Evolutionary conservation across 2,113 vertebrate species (phyloP).

Genomic region (Callospermophilus lateralis): DNA sequence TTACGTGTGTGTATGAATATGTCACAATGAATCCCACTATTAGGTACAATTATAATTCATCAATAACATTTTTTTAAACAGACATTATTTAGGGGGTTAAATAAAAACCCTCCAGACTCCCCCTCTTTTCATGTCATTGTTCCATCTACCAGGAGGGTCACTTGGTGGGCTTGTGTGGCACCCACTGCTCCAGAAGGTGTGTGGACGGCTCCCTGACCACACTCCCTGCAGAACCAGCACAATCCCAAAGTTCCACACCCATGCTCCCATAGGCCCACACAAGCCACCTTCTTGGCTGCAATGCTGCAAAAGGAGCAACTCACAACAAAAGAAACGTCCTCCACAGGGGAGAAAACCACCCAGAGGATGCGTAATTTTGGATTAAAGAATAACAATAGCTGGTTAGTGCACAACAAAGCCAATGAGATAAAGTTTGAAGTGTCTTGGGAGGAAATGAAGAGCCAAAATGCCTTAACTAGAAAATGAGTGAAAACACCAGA

Average conservation of each 20-base stretch:
- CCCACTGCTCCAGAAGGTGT: neutral
- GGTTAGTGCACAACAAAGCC: neutral
- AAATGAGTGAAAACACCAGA: neutral
- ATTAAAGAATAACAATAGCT: slow-evolving; percentile 8
- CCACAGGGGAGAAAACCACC: neutral
- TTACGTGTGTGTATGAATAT: too few relatives aligned
- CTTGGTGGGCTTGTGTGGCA: too few relatives aligned
- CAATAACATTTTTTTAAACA: too few relatives aligned
- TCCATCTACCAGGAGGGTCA: neutral
- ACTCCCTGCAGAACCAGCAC: neutral
- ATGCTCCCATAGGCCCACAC: neutral
- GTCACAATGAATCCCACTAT: too few relatives aligned
- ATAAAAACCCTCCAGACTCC: neutral
- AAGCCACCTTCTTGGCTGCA: neutral
- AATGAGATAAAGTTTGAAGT: neutral
- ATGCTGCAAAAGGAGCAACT: neutral
- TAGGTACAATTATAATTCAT: too few relatives aligned
- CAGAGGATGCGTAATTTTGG: neutral
- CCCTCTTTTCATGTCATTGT: neutral
- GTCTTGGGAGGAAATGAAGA: neutral
- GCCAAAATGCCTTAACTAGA: neutral
- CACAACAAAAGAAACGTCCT: neutral
- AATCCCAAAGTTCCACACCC: neutral
- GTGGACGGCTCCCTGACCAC: neutral
- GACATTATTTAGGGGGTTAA: too few relatives aligned